Base-by-base conservation (phyloP, 1,140 invertebrate species). In the Rhyzopertha dominica region DNA sequence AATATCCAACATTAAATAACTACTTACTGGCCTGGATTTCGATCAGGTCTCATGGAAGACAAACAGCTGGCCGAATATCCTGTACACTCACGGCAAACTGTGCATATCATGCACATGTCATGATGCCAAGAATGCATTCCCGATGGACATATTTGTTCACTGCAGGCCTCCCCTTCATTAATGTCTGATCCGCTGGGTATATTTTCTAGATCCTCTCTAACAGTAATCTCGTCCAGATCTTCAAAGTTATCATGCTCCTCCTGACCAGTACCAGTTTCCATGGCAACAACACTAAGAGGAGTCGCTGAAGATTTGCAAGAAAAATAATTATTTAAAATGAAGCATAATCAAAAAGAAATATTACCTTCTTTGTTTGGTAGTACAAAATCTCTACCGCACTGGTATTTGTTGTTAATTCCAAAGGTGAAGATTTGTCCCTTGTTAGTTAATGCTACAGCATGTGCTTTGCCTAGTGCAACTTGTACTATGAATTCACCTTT, bases 401-500 rank as follows among this genome's bases (percentile, higher is more conserved):
- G 95, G 7, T 93, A 94, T 64, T 95, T 94, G 63, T 98, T 98
- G 67, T 98, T 98, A 39, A 98, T 87, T 1, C 95, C 95, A 72
- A 96, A 97, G 1, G 94, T 95, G 65, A 87, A 97, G 1, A 98
- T 78, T 53, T 88, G 82, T 0, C 95, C 95, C 64, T 91, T 88
- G 53, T 80, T 85, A 16, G 84, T 93, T 5, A 98, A 70, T 0
- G 81, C 87, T 1, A 94, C 84, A 34, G 86, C 87, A 65, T 98
- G 95, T 7, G 95, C 95, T 74, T 98, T 98, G 8, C 95, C 95
- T 32, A 98, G 72, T 0, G 89, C 84, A 7, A 98, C 85, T 70
- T 86, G 77, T 8, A 81, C 79, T n/a, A 95, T 74, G 49, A 80
- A 78, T 44, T 93, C 81, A 26, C 91, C 84, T 56, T 85, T 81